These are phyloP conservation scores for Sula dactylatra DNA, from an alignment of 2,113 vertebrate species.

Conservation along the genomic window DNA sequence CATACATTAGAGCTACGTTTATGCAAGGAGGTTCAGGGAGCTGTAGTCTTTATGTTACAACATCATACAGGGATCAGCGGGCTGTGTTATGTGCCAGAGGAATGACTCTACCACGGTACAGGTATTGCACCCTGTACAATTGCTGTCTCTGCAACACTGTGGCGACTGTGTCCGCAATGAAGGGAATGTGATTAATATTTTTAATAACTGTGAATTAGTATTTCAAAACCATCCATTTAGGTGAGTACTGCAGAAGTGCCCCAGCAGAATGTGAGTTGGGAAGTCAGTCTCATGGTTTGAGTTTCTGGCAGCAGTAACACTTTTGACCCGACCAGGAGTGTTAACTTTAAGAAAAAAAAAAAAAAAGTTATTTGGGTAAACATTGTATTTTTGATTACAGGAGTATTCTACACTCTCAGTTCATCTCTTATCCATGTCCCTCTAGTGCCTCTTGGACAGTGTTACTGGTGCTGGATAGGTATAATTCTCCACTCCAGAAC, in stretches of 20 bases:
- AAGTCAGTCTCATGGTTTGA: not conserved
- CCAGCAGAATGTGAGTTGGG: not conserved
- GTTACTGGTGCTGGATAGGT: not conserved
- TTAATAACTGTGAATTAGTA: not conserved
- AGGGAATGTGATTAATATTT: not conserved
- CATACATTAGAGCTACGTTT: not conserved
- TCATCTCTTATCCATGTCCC: not conserved
- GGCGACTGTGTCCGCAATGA: not conserved
- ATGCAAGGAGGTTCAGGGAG: not conserved
- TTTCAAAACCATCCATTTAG: not conserved
- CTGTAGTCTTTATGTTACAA: not conserved
- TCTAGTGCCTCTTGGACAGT: not conserved
- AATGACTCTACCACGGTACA: not conserved
- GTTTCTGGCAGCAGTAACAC: not conserved
- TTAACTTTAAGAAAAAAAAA: not conserved
- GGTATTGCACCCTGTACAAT: not conserved
- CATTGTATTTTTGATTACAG: not conserved
- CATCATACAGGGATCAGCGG: rapidly evolving
- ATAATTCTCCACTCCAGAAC: not conserved
- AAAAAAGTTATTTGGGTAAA: not conserved
- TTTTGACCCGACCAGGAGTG: not conserved
- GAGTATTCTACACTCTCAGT: not conserved
- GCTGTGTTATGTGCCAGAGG: not conserved
- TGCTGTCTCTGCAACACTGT: not conserved
- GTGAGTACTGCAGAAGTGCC: not conserved